phyloP scores from a whole-genome alignment of 2,113 vertebrate genomes.

The Chaetodon trifascialis region DNA sequence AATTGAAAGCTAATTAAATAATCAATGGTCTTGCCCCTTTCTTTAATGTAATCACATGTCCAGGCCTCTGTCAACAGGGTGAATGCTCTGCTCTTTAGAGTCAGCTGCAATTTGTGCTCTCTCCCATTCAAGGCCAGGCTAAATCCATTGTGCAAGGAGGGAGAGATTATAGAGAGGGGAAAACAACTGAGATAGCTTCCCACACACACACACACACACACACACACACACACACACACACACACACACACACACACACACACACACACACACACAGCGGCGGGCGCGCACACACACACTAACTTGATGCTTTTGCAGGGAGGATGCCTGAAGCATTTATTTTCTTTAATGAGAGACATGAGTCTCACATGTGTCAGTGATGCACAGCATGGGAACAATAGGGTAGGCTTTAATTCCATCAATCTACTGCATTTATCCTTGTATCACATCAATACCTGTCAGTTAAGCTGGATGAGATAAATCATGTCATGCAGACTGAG shows the following conservation, averaged over 20 bases:
- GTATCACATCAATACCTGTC: conserved; percentile 81
- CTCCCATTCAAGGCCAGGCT: conserved; percentile 67
- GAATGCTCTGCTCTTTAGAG: conserved; percentile 61
- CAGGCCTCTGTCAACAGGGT: conserved; percentile 59
- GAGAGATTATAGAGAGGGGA: conserved; percentile 73
- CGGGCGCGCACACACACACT: conserved; percentile 25
- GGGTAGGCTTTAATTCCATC: conserved; percentile 77
- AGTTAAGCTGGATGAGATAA: conserved; percentile 75
- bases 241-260: conserved; percentile 11
- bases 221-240: neutral
- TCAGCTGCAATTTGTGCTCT: conserved; percentile 58
- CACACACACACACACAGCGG: too few relatives aligned
- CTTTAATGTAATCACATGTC: conserved; percentile 72
- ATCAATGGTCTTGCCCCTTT: conserved; percentile 67
- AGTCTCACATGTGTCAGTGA: conserved; percentile 81
- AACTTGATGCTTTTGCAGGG: conserved; percentile 60
- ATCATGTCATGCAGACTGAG: conserved; percentile 64
- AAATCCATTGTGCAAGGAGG: conserved; percentile 74
- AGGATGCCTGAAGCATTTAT: conserved; percentile 79
- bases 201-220: conserved; percentile 29
- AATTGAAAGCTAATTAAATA: conserved; percentile 77
- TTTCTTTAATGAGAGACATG: conserved; percentile 84
- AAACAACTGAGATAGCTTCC: conserved; percentile 69
- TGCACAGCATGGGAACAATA: conserved; percentile 80
- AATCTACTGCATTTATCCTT: conserved; percentile 77